Conservation (phyloP, 2,888 invertebrate genomes). For the Hydrotaea cyrtoneurina region DNA sequence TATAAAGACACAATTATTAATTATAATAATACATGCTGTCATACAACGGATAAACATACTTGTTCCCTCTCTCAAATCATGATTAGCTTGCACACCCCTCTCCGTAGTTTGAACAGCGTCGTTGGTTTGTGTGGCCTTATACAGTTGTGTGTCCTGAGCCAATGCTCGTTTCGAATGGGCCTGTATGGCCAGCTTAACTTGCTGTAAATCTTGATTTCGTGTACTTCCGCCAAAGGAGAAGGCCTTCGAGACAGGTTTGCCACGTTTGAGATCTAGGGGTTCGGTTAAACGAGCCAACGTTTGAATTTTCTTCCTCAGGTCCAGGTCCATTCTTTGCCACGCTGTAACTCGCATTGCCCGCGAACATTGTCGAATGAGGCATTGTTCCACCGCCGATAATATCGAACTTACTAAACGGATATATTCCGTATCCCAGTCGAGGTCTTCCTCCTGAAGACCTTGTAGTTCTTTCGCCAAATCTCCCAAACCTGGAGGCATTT, state of each 20-base stretch:
- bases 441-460: conserved; percentile 79
- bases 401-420: conserved; percentile 84
- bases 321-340: conserved; percentile 85
- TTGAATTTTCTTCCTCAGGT: conserved; percentile 84
- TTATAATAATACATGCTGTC: neutral
- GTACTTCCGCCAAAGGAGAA: conserved; percentile 79
- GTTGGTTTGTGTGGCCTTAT: conserved; percentile 78
- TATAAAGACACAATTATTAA: neutral
- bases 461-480: conserved; percentile 78
- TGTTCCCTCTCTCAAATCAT: conserved; percentile 76
- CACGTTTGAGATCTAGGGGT: conserved; percentile 77
- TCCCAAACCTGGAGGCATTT: conserved; percentile 78
- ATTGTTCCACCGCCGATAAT: conserved; percentile 86
- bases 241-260: conserved; percentile 77
- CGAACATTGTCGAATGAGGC: conserved; percentile 86
- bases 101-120: conserved; percentile 75
- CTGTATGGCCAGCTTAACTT: conserved; percentile 80
- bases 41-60: conserved; percentile 70
- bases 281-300: conserved; percentile 83
- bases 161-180: conserved; percentile 80
- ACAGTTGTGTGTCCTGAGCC: conserved; percentile 78
- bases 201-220: conserved; percentile 80
- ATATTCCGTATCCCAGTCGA: conserved; percentile 83
- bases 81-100: conserved; percentile 77
- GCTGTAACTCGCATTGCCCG: conserved; percentile 84